A percentile compares a stretch with the other conserved stretches of the same genome.
These are phyloP conservation scores for Dorcus parallelipipedus DNA, from an alignment of 2,888 invertebrate species.

Conservation along the genomic window DNA sequence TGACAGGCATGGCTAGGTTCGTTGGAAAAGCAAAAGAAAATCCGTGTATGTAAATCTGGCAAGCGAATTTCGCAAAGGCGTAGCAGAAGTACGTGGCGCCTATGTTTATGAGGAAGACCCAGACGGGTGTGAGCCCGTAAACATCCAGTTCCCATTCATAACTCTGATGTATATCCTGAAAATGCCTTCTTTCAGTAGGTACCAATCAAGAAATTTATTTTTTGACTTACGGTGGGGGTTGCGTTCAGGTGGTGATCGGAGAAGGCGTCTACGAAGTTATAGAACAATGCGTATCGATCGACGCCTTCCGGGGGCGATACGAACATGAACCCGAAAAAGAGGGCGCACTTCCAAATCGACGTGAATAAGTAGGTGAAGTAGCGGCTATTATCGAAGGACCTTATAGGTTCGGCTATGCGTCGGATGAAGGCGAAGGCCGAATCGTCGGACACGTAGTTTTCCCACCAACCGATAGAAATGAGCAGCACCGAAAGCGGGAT, in stretches of 20 bases:
- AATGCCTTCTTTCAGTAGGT: neutral
- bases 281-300: conserved; percentile 51
- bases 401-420: conserved; percentile 45
- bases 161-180: conserved; percentile 30
- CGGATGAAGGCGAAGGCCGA: conserved; percentile 39
- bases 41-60: conserved; percentile 84
- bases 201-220: neutral
- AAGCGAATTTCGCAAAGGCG: conserved; percentile 73
- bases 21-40: conserved; percentile 84
- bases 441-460: conserved; percentile 63
- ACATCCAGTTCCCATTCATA: conserved; percentile 2
- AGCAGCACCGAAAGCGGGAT: conserved; percentile 64
- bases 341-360: conserved; percentile 71
- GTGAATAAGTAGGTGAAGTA: conserved; percentile 72
- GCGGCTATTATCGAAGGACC: conserved; percentile 46
- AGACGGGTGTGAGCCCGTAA: conserved; percentile 48
- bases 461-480: conserved; percentile 80
- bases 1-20: conserved; percentile 70
- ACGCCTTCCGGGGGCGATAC: conserved; percentile 52
- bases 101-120: conserved; percentile 65
- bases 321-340: conserved; percentile 63
- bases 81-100: conserved; percentile 64
- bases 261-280: conserved; percentile 52
- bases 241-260: conserved; percentile 53
- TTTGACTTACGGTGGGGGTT: conserved; percentile 31